phyloP scores from a whole-genome alignment of 2,888 invertebrate species.

The Eulithis prunata region DNA sequence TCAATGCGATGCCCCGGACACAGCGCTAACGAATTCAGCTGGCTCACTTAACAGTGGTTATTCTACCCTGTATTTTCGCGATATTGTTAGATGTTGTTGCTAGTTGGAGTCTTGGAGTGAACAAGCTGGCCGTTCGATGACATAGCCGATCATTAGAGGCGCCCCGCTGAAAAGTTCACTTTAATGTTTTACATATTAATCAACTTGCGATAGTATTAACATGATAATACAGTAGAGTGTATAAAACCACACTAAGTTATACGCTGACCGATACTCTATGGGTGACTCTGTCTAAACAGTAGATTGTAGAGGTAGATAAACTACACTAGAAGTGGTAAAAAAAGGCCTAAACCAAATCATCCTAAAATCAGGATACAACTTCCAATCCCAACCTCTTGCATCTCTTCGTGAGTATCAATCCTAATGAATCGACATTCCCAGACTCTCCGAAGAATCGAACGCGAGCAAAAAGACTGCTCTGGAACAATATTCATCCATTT shows the following conservation, averaged over 20 bases:
- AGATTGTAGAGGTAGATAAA: too few relatives aligned
- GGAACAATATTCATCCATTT: constrained; percentile 37
- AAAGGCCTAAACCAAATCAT: neutral
- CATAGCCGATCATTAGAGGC: constrained; percentile 49
- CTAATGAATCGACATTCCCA: constrained; percentile 43
- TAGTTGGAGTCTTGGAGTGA: constrained; percentile 1
- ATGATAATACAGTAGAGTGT: neutral
- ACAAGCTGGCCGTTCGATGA: constrained; percentile 7
- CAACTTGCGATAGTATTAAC: constrained; percentile 21
- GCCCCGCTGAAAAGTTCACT: constrained; percentile 42
- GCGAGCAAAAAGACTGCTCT: constrained; percentile 36
- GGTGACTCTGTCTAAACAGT: neutral
- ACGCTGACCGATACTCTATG: constrained; percentile 1
- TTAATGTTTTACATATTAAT: constrained; percentile 41
- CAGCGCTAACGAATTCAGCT: constrained; percentile 23
- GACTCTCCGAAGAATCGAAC: constrained; percentile 31
- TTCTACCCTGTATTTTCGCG: too few relatives aligned
- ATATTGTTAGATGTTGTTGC: neutral
- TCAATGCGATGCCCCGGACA: constrained; percentile 60
- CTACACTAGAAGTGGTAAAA: too few relatives aligned
- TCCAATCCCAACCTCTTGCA: constrained; percentile 14
- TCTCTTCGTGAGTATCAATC: constrained; percentile 39
- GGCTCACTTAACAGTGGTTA: constrained; percentile 16
- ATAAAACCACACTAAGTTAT: neutral
- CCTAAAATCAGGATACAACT: constrained; percentile 20